A percentile compares a stretch with the other conserved stretches of the same genome.
Evolutionary conservation across 30 jellyfish, hydroid and myxozoan species (phyloP).

Genomic region (Haliclystus octoradiatus): DNA sequence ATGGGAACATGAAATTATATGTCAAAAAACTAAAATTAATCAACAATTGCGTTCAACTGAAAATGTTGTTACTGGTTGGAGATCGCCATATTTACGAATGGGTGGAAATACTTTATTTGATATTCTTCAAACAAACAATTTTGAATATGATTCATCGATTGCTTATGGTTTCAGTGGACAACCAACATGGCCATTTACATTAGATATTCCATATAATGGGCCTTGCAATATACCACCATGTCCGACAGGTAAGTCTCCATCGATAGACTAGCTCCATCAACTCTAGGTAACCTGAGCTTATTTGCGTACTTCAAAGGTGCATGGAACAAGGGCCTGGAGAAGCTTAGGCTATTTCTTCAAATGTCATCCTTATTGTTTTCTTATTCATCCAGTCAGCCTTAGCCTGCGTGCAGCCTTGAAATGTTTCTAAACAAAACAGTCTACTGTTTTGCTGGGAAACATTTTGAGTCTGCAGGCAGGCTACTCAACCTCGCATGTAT

Average conservation of each 20-base stretch:
- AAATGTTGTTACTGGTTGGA: constrained; percentile 31
- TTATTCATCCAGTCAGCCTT: background rate
- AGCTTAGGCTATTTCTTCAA: background rate
- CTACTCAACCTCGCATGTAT: too few species aligned
- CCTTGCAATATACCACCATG: constrained; percentile 58
- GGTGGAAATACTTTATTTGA: constrained; percentile 61
- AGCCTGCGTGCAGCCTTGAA: background rate
- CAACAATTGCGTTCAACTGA: background rate
- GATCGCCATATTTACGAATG: constrained; percentile 55
- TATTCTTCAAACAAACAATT: constrained; percentile 12
- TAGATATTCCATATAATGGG: constrained; percentile 43
- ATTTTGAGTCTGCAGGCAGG: too few species aligned
- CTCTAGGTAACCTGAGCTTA: too few species aligned
- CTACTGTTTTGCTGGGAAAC: too few species aligned
- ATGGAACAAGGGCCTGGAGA: background rate
- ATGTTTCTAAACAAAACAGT: too few species aligned
- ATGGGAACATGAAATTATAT: constrained; percentile 48
- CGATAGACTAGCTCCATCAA: too few species aligned
- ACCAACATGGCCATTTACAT: constrained; percentile 73
- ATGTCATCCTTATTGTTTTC: background rate
- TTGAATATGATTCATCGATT: constrained; percentile 58
- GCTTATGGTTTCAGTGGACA: constrained; percentile 9
- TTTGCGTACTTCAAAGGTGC: too few species aligned
- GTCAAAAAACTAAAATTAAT: constrained; percentile 10
- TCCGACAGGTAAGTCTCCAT: constrained; percentile 42